These are phyloP conservation scores for Parus major DNA, from an alignment of 2,113 vertebrate species.

Conservation along the genomic window DNA sequence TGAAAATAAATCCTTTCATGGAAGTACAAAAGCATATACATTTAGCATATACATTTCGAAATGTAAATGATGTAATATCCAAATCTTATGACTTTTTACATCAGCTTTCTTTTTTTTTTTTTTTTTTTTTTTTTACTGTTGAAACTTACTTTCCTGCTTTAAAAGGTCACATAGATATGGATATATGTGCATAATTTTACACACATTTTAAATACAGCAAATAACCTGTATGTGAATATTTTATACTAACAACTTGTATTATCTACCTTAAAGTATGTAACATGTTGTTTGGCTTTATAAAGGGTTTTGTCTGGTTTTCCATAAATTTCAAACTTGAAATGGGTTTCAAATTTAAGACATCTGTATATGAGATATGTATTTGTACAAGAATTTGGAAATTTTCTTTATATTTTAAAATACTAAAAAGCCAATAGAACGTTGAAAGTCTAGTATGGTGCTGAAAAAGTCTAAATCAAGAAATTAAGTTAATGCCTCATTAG, in stretches of 20 bases:
- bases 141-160: neutral
- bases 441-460: neutral
- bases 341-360: neutral
- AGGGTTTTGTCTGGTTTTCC: neutral
- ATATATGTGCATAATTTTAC: neutral
- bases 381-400: neutral
- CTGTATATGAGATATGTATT: neutral
- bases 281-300: neutral
- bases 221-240: neutral
- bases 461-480: rapidly evolving
- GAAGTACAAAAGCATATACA: neutral
- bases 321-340: neutral
- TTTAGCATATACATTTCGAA: neutral
- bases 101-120: neutral
- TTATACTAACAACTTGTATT: neutral
- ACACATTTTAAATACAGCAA: neutral
- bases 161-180: neutral
- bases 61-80: neutral
- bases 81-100: neutral
- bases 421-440: neutral
- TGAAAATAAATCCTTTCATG: neutral
- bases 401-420: neutral
- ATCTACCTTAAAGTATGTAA: neutral
- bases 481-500: neutral
- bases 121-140: neutral